Percentiles rank a stretch among this genome's conserved stretches.
Conservation (phyloP, 2,113 vertebrate species). For the Epinephelus fuscoguttatus region DNA sequence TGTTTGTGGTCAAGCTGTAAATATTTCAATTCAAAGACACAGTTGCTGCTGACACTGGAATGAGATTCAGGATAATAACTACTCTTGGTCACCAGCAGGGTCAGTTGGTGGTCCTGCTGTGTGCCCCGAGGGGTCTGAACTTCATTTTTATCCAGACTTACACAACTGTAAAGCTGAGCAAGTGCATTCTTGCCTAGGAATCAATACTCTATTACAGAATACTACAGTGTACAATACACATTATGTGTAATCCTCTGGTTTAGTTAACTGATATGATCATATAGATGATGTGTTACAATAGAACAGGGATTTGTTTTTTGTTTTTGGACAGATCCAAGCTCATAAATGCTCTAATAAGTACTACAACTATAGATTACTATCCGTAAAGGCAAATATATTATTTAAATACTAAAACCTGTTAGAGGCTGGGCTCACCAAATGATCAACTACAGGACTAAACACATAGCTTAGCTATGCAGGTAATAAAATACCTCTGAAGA, state of each 20-base stretch:
- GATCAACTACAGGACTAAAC: neutral
- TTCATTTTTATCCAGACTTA: slow-evolving; percentile 8
- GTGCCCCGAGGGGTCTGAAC: neutral
- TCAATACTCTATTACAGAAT: neutral
- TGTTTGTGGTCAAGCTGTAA: neutral
- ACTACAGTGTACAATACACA: neutral
- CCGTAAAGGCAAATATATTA: neutral
- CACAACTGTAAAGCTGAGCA: neutral
- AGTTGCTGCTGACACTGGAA: slow-evolving; percentile 8
- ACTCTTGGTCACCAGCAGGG: neutral
- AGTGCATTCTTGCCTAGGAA: neutral
- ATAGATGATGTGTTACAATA: too few species aligned
- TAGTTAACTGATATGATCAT: neutral
- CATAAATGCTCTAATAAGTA: neutral
- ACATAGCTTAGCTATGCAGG: neutral
- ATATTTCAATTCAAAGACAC: neutral
- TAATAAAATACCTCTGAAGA: neutral
- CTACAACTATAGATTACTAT: neutral
- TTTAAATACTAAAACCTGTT: neutral
- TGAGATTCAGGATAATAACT: slow-evolving; percentile 7
- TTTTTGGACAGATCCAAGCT: neutral
- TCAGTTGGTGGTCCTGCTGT: neutral
- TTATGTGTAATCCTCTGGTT: neutral
- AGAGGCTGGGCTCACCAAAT: neutral
- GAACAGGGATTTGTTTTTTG: too few species aligned